Evolutionary conservation across 2,888 invertebrate species (phyloP), one percentile per base, ranked within the genome.

Genomic region (Phrixothrix hirtus): DNA sequence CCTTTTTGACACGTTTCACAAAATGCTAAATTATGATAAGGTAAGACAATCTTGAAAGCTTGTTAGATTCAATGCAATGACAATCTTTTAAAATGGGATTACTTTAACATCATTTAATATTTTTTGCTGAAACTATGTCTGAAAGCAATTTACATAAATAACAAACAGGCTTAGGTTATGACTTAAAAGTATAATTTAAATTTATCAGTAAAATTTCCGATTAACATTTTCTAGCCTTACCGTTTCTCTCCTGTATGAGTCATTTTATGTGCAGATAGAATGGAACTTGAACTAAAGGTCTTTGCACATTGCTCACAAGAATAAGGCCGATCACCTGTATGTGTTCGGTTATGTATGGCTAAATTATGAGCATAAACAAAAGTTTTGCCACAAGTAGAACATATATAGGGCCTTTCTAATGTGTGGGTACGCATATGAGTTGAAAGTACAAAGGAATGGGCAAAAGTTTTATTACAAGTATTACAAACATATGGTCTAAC

Each of bases 251-350:
- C 61, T 2, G 63, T 61, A 32, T 68, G 68, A n/a, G 58, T 62
- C 38, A 67, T 57, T 48, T 57, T 58, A 56, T 68, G 68, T 3
- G 66, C 64, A 10, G 57, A 53, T 7, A 67, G 48, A 2, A 62
- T 64, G 0, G 66, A 67, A 51, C 64, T 62, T 5, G 65, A 66
- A 42, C 53, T 60, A 42, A 72, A 72, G 5, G 63, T 43, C 48
- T 68, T 68, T 11, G 48, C 35, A 46, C 72, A 72, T 15, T 59
- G 36, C 6, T 58, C 45, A 27, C 72, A 72, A 2, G 41, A 45
- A 56, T 72, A 70, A 1, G 71, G 71, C 16, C 66, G 57, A 43
- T 72, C 72, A 14, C 71, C 71, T 7, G 70, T 69, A 39, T 71
- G 71, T n/a, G 65, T 60, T 2, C 70, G 59, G 10, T 52, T 59